phyloP scores from a whole-genome alignment of 2,888 invertebrate genomes.

The Cryptocephalus moraei region DNA sequence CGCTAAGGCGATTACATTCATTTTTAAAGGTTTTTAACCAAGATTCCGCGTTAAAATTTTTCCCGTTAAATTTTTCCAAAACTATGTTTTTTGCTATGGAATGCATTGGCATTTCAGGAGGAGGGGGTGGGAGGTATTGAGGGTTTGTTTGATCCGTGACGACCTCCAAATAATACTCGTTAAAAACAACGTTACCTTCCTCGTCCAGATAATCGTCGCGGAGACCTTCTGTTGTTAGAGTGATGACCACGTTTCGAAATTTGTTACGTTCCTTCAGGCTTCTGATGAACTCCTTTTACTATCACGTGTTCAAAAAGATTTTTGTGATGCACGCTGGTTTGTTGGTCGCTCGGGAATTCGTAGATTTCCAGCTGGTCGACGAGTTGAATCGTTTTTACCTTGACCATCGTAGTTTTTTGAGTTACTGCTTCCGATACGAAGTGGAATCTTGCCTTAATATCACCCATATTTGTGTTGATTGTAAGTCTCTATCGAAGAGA shows the following conservation, averaged over 20 bases:
- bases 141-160: too few relatives aligned
- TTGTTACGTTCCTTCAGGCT: background rate
- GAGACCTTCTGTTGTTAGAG: background rate
- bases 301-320: background rate
- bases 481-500: too few relatives aligned
- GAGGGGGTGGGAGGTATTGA: background rate
- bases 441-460: too few relatives aligned
- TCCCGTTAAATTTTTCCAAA: background rate
- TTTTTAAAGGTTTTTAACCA: background rate
- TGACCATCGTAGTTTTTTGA: too few relatives aligned
- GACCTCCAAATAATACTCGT: too few relatives aligned
- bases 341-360: background rate
- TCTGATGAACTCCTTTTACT: background rate
- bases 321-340: background rate
- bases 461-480: too few relatives aligned
- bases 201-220: background rate
- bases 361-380: background rate
- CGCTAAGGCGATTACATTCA: background rate
- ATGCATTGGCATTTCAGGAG: background rate
- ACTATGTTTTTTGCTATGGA: background rate
- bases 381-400: too few relatives aligned
- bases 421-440: too few relatives aligned
- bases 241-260: background rate
- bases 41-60: background rate
- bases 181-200: background rate